Percentiles rank a stretch among this genome's conserved stretches.
phyloP scores from a whole-genome alignment of 2,888 invertebrate genomes.

The Meta bourneti region DNA sequence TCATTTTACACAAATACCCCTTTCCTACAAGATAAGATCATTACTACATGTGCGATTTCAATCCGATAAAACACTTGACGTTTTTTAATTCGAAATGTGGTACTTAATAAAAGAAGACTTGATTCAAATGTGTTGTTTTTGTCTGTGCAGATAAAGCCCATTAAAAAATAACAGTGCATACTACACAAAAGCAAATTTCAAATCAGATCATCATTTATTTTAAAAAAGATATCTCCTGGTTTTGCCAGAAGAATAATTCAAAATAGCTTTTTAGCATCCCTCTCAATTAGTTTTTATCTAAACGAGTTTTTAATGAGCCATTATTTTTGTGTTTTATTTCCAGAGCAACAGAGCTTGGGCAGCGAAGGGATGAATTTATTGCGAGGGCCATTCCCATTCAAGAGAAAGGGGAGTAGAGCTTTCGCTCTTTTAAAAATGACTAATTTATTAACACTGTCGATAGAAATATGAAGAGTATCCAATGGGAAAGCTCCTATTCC shows the following conservation, averaged over 20 bases:
- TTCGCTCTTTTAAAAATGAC: neutral
- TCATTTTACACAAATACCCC: too few species aligned
- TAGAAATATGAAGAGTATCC: neutral
- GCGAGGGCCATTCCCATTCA: neutral
- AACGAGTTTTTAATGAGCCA: constrained; percentile 64
- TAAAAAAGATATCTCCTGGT: neutral
- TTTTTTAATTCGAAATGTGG: too few species aligned
- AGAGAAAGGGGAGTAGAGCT: neutral
- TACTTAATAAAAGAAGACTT: too few species aligned
- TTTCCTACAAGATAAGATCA: too few species aligned
- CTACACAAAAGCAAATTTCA: too few species aligned
- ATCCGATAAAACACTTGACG: too few species aligned
- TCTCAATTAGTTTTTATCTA: constrained; percentile 51
- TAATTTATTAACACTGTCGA: neutral
- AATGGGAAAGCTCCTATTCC: neutral
- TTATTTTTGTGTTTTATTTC: constrained; percentile 46
- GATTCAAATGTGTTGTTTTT: too few species aligned
- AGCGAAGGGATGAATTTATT: constrained; percentile 22
- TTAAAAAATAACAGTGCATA: too few species aligned
- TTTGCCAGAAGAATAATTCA: neutral
- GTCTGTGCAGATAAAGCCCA: too few species aligned
- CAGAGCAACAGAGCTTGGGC: constrained; percentile 17
- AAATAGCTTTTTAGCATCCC: constrained; percentile 5
- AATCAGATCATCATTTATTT: too few species aligned
- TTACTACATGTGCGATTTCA: too few species aligned